These are phyloP conservation scores for Nyctalus aviator DNA, from an alignment of 2,797 vertebrate species.

Conservation along the genomic window DNA sequence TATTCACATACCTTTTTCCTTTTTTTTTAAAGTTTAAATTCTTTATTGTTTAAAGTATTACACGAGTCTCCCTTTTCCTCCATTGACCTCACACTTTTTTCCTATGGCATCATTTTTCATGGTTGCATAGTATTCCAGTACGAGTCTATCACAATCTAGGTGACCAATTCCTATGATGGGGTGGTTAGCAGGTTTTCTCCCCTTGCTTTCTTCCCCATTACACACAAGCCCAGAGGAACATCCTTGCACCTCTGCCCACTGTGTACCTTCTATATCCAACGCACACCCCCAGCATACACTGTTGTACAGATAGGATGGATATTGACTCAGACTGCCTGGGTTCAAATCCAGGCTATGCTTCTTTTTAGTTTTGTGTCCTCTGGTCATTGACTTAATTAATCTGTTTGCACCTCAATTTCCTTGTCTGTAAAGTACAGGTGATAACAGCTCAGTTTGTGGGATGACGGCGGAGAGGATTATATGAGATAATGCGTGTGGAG, in stretches of 20 bases:
- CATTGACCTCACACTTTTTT: not conserved
- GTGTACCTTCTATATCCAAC: not conserved
- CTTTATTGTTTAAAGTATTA: too few species aligned
- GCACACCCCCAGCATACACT: not conserved
- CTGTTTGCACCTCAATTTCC: slow-evolving; percentile 16
- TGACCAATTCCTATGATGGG: not conserved
- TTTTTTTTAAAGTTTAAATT: too few species aligned
- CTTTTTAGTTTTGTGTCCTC: slow-evolving; percentile 47
- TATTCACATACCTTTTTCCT: not conserved
- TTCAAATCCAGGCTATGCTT: slow-evolving; percentile 14
- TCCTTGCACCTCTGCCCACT: not conserved
- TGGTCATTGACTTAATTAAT: slow-evolving; percentile 40
- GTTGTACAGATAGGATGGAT: not conserved
- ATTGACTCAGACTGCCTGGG: not conserved
- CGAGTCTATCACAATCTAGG: not conserved
- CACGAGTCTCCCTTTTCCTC: too few species aligned
- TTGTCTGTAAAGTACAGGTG: not conserved
- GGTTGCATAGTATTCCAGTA: slow-evolving; percentile 37
- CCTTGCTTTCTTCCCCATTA: not conserved
- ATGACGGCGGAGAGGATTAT: not conserved
- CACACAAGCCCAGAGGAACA: not conserved
- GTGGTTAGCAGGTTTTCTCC: not conserved
- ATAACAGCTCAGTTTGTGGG: not conserved
- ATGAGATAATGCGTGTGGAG: not conserved
- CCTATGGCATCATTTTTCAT: slow-evolving; percentile 55